phyloP scores from a whole-genome alignment of 2,113 vertebrate species.

The Reinhardtius hippoglossoides region DNA sequence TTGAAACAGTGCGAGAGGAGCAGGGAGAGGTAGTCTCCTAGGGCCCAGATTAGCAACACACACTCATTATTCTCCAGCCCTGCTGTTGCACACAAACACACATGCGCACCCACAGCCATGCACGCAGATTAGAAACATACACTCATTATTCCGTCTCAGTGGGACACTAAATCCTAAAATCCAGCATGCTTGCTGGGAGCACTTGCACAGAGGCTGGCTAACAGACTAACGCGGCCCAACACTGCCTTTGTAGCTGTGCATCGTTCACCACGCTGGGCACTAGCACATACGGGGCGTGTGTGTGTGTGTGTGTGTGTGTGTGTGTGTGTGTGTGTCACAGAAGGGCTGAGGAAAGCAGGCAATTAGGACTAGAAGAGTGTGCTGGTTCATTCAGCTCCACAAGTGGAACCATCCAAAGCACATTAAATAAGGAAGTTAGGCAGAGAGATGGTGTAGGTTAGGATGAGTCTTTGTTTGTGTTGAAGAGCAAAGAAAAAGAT shows the following conservation, averaged over 20 bases:
- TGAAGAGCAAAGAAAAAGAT: constrained; percentile 1
- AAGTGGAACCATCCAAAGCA: constrained; percentile 73
- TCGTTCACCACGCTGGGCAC: constrained; percentile 73
- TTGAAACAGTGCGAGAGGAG: constrained; percentile 82
- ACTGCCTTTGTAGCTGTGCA: constrained; percentile 79
- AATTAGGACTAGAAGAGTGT: constrained; percentile 79
- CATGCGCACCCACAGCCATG: constrained; percentile 58
- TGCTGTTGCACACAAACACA: constrained; percentile 72
- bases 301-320: constrained; percentile 41
- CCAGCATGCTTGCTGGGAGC: constrained; percentile 80
- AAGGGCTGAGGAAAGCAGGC: constrained; percentile 74
- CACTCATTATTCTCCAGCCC: constrained; percentile 76
- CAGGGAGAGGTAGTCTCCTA: constrained; percentile 81
- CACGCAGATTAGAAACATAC: constrained; percentile 82
- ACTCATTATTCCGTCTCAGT: constrained; percentile 85
- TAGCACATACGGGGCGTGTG: constrained; percentile 43
- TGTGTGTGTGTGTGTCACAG: constrained; percentile 44
- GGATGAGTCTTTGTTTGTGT: constrained; percentile 24
- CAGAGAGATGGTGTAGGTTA: constrained; percentile 40
- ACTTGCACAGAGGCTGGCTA: constrained; percentile 74
- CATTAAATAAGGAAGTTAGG: constrained; percentile 64
- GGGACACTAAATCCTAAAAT: constrained; percentile 86
- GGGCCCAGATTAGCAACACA: constrained; percentile 85
- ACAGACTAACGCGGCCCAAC: constrained; percentile 67
- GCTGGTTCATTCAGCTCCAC: constrained; percentile 71